phyloP scores from a whole-genome alignment of 2,888 invertebrate genomes.

The Scaeva pyrastri region DNA sequence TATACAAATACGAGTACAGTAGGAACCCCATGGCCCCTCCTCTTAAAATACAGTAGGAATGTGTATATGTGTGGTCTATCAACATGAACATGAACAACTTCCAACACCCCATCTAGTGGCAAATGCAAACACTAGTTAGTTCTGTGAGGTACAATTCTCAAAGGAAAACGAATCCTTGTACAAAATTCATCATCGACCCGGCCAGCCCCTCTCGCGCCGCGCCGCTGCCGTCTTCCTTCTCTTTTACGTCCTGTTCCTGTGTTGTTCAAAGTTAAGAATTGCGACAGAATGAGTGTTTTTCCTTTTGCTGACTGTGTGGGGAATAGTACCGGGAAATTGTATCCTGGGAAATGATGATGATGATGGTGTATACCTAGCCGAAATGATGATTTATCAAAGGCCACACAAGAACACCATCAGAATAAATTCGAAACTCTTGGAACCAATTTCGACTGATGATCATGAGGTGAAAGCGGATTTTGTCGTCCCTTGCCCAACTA shows the following conservation, averaged over 20 bases:
- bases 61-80: background rate
- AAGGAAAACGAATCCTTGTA: slow-evolving; percentile 49
- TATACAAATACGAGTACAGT: background rate
- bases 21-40: background rate
- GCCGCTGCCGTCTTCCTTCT: background rate
- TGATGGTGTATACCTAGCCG: slow-evolving; percentile 45
- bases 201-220: too few species aligned
- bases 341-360: slow-evolving; percentile 45
- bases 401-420: slow-evolving; percentile 52
- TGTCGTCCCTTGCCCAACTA: background rate
- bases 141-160: slow-evolving; percentile 39
- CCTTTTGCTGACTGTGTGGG: slow-evolving; percentile 20
- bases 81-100: slow-evolving; percentile 52
- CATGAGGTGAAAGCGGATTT: slow-evolving; percentile 1
- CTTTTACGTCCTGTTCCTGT: background rate
- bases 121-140: slow-evolving; percentile 58
- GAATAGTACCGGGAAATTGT: slow-evolving; percentile 1
- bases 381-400: slow-evolving; percentile 74
- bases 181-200: slow-evolving; percentile 68
- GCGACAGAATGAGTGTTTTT: slow-evolving; percentile 40
- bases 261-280: slow-evolving; percentile 18
- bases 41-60: background rate
- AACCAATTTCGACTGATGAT: slow-evolving; percentile 45
- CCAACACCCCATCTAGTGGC: slow-evolving; percentile 63
- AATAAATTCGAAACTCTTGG: slow-evolving; percentile 63